Evolutionary conservation across 2,113 vertebrate genomes (phyloP).

Genomic region (Riparia riparia): DNA sequence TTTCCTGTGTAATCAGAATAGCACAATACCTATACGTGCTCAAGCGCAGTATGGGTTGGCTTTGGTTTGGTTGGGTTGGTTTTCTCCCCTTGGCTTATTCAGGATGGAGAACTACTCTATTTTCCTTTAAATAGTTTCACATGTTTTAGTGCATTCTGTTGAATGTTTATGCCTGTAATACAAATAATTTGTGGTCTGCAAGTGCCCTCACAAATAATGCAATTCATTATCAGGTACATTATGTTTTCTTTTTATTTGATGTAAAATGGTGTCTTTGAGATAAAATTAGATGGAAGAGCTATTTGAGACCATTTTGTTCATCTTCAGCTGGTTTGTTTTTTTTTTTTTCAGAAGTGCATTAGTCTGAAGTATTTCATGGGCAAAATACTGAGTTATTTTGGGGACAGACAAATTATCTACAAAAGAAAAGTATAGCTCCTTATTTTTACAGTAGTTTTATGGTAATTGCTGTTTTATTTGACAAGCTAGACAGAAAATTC

Average conservation of each 20-base stretch:
- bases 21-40: background rate
- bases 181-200: constrained; percentile 1
- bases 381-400: constrained; percentile 37
- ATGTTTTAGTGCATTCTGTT: constrained; percentile 21
- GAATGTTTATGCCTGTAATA: constrained; percentile 11
- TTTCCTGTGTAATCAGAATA: background rate
- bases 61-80: background rate
- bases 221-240: constrained; percentile 22
- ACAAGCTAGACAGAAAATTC: background rate
- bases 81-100: background rate
- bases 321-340: background rate
- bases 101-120: background rate
- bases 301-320: constrained; percentile 47
- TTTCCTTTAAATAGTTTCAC: background rate
- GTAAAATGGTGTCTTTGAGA: constrained; percentile 27
- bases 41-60: background rate
- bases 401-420: background rate
- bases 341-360: constrained; percentile 53
- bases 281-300: constrained; percentile 53
- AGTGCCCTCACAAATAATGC: background rate
- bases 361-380: constrained; percentile 27
- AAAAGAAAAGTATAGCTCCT: constrained; percentile 3
- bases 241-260: constrained; percentile 16
- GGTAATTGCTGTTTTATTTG: background rate
- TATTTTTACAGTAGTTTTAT: constrained; percentile 30